Percentiles rank a stretch among this genome's conserved stretches.
Conservation (phyloP, 2,113 vertebrate species). For the rabbit (Oryctolagus cuniculus) region DNA sequence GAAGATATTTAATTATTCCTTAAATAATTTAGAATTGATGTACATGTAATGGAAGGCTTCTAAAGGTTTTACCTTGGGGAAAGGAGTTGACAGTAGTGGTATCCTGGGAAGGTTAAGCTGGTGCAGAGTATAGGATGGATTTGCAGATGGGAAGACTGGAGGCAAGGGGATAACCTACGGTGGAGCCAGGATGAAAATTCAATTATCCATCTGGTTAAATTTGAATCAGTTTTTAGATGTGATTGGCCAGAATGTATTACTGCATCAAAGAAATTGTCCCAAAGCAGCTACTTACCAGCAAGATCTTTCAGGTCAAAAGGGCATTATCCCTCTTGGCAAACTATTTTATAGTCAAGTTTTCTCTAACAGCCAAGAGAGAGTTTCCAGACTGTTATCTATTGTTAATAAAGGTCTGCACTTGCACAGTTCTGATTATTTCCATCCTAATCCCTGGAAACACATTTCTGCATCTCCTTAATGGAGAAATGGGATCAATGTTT, state of each 20-base stretch:
- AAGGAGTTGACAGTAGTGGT: neutral
- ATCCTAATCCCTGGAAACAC: constrained; percentile 43
- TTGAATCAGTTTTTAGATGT: constrained; percentile 42
- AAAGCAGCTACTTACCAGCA: constrained; percentile 60
- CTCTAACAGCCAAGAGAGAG: constrained; percentile 44
- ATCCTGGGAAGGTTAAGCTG: neutral
- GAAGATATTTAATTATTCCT: constrained; percentile 39
- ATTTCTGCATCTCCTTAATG: constrained; percentile 57
- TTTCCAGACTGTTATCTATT: constrained; percentile 18
- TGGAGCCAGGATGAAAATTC: constrained; percentile 54
- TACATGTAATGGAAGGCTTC: neutral
- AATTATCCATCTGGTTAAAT: constrained; percentile 54
- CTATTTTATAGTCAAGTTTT: constrained; percentile 68
- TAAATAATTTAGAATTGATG: constrained; percentile 59
- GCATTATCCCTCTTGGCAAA: constrained; percentile 56
- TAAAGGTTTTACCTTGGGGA: constrained; percentile 41
- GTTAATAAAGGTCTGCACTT: neutral
- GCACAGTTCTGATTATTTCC: constrained; percentile 9
- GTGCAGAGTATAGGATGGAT: neutral
- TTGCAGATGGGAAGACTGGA: constrained; percentile 11
- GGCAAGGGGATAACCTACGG: neutral
- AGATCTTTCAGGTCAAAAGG: constrained; percentile 68
- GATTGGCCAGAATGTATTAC: constrained; percentile 53
- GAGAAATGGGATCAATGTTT: constrained; percentile 49
- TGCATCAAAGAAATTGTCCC: constrained; percentile 52